Evolutionary conservation across 2,888 invertebrate species (phyloP), one percentile per base, ranked within the genome.

Genomic region (Ctenicera cuprea): DNA sequence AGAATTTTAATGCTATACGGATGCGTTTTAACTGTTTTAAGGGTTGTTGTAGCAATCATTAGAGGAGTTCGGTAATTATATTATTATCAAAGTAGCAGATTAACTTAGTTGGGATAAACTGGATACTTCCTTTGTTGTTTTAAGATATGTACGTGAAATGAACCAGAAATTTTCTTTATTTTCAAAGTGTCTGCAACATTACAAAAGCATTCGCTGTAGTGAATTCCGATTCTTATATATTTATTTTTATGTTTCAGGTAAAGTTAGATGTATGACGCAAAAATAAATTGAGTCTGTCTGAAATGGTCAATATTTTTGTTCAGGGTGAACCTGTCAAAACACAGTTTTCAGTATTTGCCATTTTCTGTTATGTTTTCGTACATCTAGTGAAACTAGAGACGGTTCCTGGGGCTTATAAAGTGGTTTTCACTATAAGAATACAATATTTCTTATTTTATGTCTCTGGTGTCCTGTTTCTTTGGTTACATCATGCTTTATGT

Each of bases 401-500:
- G 48, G 57, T 71, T 71, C 61, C 59, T 64, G 61, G 52, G 67
- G 63, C 64, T 74, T 76, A 74, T 71, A 76, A 76, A 76, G 71
- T 76, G 76, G 68, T 74, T 71, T 70, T 66, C 66, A 73, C 70
- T 76, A 73, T 73, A 73, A 76, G 73, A 71, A 71, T 64, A 67
- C 73, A 71, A 68, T 71, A 71, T 73, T 76, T 73, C 73, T 76
- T 76, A 72, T 63, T 73, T 76, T 76, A 73, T 70, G 76, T 76
- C 76, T 65, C 71, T 71, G 68, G 73, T 76, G 76, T 74, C 71
- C 71, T 76, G 76, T 76, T 76, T 73, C 76, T 76, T 76, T 71
- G 71, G 76, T 71, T 76, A 74, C 73, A 76, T 73, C 71, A 76
- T 76, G 73, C 70, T 76, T 76, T 76, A 76, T 76, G 73, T 76